These are phyloP conservation scores for Cosmorhoe ocellata DNA, from an alignment of 2,888 invertebrate species.

Conservation along the genomic window DNA sequence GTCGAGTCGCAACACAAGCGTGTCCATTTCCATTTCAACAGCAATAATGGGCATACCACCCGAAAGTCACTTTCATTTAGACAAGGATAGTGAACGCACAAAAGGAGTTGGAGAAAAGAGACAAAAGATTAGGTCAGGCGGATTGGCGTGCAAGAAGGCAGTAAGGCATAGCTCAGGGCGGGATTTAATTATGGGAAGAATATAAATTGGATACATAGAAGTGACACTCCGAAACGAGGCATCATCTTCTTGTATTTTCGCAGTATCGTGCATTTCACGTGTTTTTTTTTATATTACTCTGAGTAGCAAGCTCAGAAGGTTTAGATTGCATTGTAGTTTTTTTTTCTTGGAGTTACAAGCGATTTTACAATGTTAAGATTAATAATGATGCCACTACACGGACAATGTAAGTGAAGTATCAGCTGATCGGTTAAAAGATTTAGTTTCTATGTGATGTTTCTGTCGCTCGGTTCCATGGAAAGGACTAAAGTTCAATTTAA, in stretches of 20 bases:
- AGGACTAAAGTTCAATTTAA: conserved; percentile 33
- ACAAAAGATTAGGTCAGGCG: conserved; percentile 39
- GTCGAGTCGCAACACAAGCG: conserved; percentile 42
- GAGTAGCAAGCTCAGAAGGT: too few relatives aligned
- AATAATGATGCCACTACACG: too few relatives aligned
- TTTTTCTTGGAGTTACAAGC: too few relatives aligned
- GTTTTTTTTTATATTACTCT: too few relatives aligned
- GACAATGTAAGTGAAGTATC: too few relatives aligned
- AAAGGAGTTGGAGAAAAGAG: conserved; percentile 22
- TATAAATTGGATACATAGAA: conserved; percentile 16
- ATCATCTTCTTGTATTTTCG: neutral
- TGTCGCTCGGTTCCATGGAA: neutral
- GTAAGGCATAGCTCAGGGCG: conserved; percentile 35
- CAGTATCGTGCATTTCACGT: too few relatives aligned
- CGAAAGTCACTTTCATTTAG: conserved; percentile 39
- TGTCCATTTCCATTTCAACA: conserved; percentile 48
- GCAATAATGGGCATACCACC: conserved; percentile 47
- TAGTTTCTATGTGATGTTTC: conserved; percentile 1
- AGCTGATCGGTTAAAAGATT: too few relatives aligned
- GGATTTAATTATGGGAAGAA: conserved; percentile 49
- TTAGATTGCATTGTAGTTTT: too few relatives aligned
- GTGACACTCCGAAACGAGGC: neutral
- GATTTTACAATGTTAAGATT: too few relatives aligned
- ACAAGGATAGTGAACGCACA: conserved; percentile 33
- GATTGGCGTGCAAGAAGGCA: conserved; percentile 47